Conservation (phyloP, 2,888 invertebrate species). For the Drosophila mercatorum region DNA sequence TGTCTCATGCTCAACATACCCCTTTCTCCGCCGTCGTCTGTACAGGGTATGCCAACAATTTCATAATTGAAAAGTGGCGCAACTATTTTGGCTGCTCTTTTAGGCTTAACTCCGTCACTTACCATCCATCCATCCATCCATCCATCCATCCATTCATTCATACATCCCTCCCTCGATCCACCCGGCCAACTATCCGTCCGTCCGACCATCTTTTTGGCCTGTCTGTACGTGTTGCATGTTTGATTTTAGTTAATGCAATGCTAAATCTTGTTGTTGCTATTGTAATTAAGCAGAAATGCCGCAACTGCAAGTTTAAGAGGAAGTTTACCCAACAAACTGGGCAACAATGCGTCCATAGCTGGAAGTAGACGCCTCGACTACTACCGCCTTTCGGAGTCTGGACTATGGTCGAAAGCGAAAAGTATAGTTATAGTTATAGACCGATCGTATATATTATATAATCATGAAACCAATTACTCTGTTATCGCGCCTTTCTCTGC, state of each 20-base stretch:
- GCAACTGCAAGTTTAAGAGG: conserved; percentile 49
- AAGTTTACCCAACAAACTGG: conserved; percentile 44
- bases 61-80: conserved; percentile 76
- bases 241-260: conserved; percentile 67
- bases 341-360: conserved; percentile 38
- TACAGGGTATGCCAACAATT: conserved; percentile 36
- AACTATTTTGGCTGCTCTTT: conserved; percentile 68
- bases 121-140: conserved; percentile 24
- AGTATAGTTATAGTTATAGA: no score
- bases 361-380: conserved; percentile 12
- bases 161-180: neutral
- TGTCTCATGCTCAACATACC: neutral
- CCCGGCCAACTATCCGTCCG: conserved; percentile 6
- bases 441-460: no score
- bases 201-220: conserved; percentile 16
- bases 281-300: conserved; percentile 48
- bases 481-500: no score
- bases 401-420: neutral
- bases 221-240: conserved; percentile 68
- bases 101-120: conserved; percentile 44
- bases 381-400: conserved; percentile 31
- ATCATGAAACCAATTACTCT: no score
- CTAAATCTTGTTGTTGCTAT: conserved; percentile 56
- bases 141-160: neutral
- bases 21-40: neutral